Conservation (phyloP, 2,113 vertebrate species). For the Corythoichthys intestinalis region DNA sequence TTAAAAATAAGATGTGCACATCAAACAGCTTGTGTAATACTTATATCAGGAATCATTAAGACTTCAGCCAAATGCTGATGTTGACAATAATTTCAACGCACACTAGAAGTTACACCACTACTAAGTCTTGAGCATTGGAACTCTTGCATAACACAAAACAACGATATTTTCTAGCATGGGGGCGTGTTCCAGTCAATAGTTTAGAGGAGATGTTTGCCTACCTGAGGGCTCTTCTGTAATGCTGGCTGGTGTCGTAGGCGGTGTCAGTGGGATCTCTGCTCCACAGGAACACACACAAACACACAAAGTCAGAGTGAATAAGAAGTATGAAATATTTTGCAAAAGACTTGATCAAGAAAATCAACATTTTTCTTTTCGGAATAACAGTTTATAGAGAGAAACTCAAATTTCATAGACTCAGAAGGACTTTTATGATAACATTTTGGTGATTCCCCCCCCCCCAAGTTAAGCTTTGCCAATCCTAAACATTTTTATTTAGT, state of each 20-base stretch:
- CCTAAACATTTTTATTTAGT: too few species aligned
- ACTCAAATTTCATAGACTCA: too few species aligned
- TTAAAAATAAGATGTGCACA: too few species aligned
- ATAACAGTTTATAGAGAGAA: too few species aligned
- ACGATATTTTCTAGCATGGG: constrained; percentile 8
- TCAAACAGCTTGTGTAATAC: not conserved
- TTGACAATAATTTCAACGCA: constrained; percentile 9
- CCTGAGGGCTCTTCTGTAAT: constrained; percentile 89
- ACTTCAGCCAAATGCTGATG: not conserved
- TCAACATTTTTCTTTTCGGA: not conserved
- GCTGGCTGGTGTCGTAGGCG: constrained; percentile 83
- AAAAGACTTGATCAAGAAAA: not conserved
- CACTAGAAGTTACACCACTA: not conserved
- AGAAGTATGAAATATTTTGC: not conserved
- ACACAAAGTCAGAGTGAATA: constrained; percentile 13
- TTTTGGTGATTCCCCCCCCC: too few species aligned
- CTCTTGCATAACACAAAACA: not conserved
- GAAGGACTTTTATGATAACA: too few species aligned
- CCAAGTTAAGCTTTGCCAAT: too few species aligned
- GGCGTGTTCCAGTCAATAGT: constrained; percentile 10
- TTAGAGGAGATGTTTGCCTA: constrained; percentile 51
- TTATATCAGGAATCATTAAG: not conserved
- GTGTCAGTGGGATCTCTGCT: constrained; percentile 89
- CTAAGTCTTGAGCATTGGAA: not conserved
- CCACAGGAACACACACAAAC: constrained; percentile 15